A percentile compares a stretch with the other conserved stretches of the same genome.
Evolutionary conservation across 2,888 invertebrate species (phyloP).

Genomic region (Drosophila tripunctata): DNA sequence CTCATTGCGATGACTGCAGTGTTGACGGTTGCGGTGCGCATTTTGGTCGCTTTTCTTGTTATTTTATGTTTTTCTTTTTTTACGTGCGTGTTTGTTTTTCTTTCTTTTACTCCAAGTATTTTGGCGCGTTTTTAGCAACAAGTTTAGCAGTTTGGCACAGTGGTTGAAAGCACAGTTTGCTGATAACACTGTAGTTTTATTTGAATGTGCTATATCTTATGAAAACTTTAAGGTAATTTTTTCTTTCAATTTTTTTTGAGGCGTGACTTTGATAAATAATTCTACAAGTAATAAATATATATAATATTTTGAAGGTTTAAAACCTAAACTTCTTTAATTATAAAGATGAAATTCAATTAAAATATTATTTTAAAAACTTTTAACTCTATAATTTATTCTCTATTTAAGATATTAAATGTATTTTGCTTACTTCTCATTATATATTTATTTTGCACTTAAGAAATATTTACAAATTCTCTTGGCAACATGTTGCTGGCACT

Average conservation of each 20-base stretch:
- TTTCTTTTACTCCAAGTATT: conserved; percentile 32
- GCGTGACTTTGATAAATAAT: too few species aligned
- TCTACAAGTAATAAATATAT: too few species aligned
- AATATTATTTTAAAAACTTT: neutral
- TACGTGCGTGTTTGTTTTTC: conserved; percentile 1
- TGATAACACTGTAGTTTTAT: neutral
- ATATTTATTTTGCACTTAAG: neutral
- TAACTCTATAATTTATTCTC: neutral
- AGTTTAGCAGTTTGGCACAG: conserved; percentile 48
- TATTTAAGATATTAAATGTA: too few species aligned
- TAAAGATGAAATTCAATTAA: too few species aligned
- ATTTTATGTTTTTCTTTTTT: neutral
- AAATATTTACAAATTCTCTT: neutral
- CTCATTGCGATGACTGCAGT: conserved; percentile 70
- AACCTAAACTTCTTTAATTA: too few species aligned
- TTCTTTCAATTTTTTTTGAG: too few species aligned
- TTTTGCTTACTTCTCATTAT: neutral
- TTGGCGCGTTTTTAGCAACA: conserved; percentile 75
- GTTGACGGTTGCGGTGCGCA: conserved; percentile 70
- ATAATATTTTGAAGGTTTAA: too few species aligned
- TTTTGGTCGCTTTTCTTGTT: conserved; percentile 40
- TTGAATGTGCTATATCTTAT: too few species aligned
- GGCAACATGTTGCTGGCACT: conserved; percentile 52
- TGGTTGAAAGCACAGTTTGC: conserved; percentile 2
- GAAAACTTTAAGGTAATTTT: too few species aligned